These are phyloP conservation scores for Aselliscus stoliczkanus DNA, from an alignment of 2,797 vertebrate genomes.

Conservation along the genomic window DNA sequence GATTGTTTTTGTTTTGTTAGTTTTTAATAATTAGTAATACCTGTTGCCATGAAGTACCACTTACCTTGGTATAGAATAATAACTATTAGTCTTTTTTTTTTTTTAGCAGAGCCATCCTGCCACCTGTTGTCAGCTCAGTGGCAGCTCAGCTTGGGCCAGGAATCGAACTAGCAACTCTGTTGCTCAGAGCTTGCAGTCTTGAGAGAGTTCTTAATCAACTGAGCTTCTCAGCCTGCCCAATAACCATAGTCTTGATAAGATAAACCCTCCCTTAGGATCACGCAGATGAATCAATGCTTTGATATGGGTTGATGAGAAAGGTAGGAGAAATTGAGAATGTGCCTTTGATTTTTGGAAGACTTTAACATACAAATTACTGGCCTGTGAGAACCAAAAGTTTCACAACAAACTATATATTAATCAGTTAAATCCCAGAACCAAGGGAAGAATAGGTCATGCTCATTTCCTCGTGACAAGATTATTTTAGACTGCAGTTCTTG, in stretches of 20 bases:
- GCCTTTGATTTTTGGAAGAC: conserved; percentile 17
- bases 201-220: no score
- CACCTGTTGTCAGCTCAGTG: no score
- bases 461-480: neutral
- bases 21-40: neutral
- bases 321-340: neutral
- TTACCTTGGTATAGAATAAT: neutral
- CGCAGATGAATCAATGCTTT: neutral
- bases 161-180: no score
- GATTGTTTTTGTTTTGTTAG: neutral
- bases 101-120: no score
- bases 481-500: neutral
- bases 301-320: neutral
- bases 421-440: neutral
- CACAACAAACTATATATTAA: neutral
- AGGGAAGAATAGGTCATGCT: neutral
- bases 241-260: neutral
- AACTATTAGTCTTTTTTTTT: neutral
- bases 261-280: neutral
- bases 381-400: neutral
- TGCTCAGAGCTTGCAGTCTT: no score
- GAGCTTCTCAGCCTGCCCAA: no score
- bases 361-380: neutral
- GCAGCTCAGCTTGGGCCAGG: no score
- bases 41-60: neutral